Conservation (phyloP, 1,140 invertebrate species). For the Mercenaria mercenaria region DNA sequence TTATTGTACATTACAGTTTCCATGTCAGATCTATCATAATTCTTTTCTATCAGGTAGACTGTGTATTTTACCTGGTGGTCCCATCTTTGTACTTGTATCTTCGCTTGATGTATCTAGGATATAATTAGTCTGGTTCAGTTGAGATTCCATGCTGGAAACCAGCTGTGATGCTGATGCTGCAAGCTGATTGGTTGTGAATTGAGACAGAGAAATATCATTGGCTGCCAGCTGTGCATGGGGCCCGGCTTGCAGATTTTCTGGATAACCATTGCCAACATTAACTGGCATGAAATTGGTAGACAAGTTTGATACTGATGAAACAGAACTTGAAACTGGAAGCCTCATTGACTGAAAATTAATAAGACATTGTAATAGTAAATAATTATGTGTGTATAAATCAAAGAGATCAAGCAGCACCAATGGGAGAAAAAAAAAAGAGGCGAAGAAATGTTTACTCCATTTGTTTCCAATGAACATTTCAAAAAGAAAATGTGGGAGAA, state of each 20-base stretch:
- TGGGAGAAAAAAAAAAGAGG: too few species aligned
- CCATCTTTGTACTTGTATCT: conserved; percentile 2
- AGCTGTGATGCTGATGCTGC: conserved; percentile 8
- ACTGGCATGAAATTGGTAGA: conserved; percentile 7
- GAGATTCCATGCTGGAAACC: conserved; percentile 18
- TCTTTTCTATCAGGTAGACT: too few species aligned
- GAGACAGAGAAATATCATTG: conserved; percentile 24
- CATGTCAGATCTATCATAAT: too few species aligned
- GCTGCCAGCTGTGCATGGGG: not conserved
- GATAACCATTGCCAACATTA: not conserved
- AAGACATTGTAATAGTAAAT: too few species aligned
- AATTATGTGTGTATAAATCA: too few species aligned
- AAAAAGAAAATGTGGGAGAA: too few species aligned
- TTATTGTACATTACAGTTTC: too few species aligned
- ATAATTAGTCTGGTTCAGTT: not conserved
- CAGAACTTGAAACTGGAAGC: conserved; percentile 11
- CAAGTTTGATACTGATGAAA: not conserved
- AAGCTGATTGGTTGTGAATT: conserved; percentile 46
- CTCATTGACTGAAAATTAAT: not conserved
- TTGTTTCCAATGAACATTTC: too few species aligned
- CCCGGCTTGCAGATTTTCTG: not conserved
- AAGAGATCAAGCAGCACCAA: too few species aligned
- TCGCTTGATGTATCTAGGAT: not conserved
- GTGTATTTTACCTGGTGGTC: not conserved
- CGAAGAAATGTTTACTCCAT: too few species aligned